Base-by-base conservation (phyloP, 2,888 invertebrate genomes). In the Horisme vitalbata region DNA sequence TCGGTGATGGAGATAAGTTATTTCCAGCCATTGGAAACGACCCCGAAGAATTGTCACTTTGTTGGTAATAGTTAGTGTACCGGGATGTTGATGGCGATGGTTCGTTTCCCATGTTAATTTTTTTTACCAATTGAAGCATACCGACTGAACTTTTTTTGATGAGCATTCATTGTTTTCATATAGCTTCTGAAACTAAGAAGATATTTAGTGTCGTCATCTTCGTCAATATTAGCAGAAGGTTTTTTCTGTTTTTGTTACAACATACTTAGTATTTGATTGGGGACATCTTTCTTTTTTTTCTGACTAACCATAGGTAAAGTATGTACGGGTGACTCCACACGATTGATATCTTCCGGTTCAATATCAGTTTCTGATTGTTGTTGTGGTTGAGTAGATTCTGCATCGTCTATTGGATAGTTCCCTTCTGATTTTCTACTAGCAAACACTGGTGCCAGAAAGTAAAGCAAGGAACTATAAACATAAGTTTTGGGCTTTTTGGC, bases 401-500 rank as follows among this genome's bases (percentile, higher is more conserved):
- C 14, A 32, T 32, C 32, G 11, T 32, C 32, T 6, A 13, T 32
- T 13, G 32, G 14, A 32, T 32, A 32, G 32, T 18, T 18, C 18
- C 18, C 18, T 18, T 18, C 18, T 18, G 18, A 18, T 18, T 37
- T 41, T 39, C 36, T 37, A 31, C 28, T 41, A 39, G 27, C 50
- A 35, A 51, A 50, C 9, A 54, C 45, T 14, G 44, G 44, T 38
- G 27, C 45, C 30, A 53, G 38, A 51, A 53, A 53, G 13, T 45
- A 34, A 6, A 53, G 43, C 18, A 47, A 13, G 14, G 43, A 32
- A 11, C 28, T 30, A 39, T 52, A 53, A 35, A 51, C 34, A 45
- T 53, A 53, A 48, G 34, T 50, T 52, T 48, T 48, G 10, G 26
- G 12, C 41, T 46, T 51, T 48, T 46, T 54, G 28, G 47, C 49